phyloP scores from a whole-genome alignment of 2,113 vertebrate species.

The Crocuta crocuta region DNA sequence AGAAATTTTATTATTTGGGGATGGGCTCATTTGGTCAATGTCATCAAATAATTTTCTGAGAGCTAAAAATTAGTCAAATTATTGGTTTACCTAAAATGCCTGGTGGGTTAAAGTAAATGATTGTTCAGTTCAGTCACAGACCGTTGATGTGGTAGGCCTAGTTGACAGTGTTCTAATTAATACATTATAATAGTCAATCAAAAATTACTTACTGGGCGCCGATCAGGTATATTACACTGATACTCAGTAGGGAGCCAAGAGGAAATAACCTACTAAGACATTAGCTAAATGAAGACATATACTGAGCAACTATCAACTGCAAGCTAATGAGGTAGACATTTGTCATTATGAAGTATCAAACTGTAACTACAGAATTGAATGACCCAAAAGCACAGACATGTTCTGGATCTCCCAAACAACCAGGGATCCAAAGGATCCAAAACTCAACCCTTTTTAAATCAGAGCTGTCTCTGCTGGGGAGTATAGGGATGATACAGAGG shows the following conservation, averaged over 20 bases:
- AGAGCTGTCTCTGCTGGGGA: background rate
- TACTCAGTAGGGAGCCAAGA: constrained; percentile 59
- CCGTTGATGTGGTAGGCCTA: constrained; percentile 37
- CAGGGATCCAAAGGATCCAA: background rate
- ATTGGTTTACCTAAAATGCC: constrained; percentile 57
- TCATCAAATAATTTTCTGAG: constrained; percentile 58
- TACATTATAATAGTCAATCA: constrained; percentile 68
- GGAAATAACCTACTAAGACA: constrained; percentile 63
- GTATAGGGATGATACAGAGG: background rate
- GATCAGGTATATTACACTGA: constrained; percentile 66
- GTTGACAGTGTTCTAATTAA: constrained; percentile 68
- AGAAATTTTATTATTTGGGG: constrained; percentile 25
- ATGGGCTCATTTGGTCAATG: background rate
- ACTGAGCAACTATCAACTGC: constrained; percentile 62
- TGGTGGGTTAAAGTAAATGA: constrained; percentile 51
- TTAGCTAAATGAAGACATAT: constrained; percentile 71
- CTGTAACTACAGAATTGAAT: constrained; percentile 26
- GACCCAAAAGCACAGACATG: background rate
- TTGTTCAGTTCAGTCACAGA: constrained; percentile 54
- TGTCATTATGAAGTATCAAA: constrained; percentile 54
- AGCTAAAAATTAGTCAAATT: constrained; percentile 37
- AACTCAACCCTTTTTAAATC: background rate
- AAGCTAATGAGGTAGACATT: constrained; percentile 65
- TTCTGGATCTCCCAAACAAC: background rate
- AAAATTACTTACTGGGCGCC: constrained; percentile 68